phyloP scores from a whole-genome alignment of 2,113 vertebrate species.

The Psettodes erumei region DNA sequence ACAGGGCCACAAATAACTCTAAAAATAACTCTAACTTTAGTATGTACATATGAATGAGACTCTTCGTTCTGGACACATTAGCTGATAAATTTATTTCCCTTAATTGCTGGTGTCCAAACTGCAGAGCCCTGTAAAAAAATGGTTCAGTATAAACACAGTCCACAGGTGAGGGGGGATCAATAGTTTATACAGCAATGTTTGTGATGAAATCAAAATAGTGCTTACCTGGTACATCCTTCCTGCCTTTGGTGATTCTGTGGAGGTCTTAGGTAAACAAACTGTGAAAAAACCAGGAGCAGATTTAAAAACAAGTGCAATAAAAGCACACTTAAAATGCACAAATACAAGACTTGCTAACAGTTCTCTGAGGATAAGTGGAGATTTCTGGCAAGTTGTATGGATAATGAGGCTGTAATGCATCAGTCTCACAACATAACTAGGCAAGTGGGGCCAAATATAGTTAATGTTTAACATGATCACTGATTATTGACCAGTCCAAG shows the following conservation, averaged over 20 bases:
- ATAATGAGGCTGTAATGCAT: neutral
- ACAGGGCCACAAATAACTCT: constrained; percentile 49
- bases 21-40: constrained; percentile 61
- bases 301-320: neutral
- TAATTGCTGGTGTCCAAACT: constrained; percentile 33
- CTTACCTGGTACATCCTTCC: constrained; percentile 61
- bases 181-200: neutral
- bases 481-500: neutral
- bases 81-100: constrained; percentile 32
- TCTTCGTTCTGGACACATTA: constrained; percentile 50
- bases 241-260: constrained; percentile 40
- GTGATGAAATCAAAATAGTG: neutral
- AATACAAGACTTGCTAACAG: neutral
- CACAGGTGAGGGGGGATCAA: neutral
- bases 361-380: neutral
- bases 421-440: too few species aligned
- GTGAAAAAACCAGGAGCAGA: constrained; percentile 32
- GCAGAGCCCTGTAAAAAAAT: constrained; percentile 55
- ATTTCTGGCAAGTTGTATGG: neutral
- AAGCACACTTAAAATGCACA: neutral
- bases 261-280: constrained; percentile 83
- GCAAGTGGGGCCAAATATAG: neutral
- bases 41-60: constrained; percentile 65
- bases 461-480: neutral
- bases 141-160: neutral